Evolutionary conservation across 2,888 invertebrate species (phyloP).

Genomic region (Clitarchus hookeri): DNA sequence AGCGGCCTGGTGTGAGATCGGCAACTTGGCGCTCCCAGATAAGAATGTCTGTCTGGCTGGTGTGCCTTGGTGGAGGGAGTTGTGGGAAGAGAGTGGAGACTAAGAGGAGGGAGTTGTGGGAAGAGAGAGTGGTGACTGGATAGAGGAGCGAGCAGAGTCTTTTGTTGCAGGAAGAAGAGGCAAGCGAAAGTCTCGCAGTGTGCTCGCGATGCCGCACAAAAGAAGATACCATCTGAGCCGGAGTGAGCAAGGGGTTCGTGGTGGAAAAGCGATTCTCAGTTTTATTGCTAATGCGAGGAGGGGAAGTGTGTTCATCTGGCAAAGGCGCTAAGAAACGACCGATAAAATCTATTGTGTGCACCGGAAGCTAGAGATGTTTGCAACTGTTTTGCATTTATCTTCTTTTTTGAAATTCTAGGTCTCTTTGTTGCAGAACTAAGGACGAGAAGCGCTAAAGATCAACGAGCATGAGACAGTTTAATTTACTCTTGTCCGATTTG

Average conservation of each 20-base stretch:
- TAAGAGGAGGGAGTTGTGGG: neutral
- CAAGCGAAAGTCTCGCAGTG: neutral
- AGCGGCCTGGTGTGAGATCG: neutral
- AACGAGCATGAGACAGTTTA: neutral
- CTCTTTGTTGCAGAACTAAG: neutral
- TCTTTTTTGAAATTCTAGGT: neutral
- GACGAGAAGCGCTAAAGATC: neutral
- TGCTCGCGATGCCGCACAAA: neutral
- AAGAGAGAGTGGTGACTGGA: no score
- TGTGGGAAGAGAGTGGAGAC: neutral
- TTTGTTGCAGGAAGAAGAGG: neutral
- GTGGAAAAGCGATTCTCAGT: neutral
- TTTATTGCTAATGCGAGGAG: slow-evolving; percentile 5
- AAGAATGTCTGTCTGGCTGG: neutral
- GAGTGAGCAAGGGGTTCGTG: neutral
- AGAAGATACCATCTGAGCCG: neutral
- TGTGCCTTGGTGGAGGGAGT: neutral
- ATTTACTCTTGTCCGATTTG: neutral
- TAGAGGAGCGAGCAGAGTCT: neutral
- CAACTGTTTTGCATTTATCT: neutral
- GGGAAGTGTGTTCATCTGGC: neutral
- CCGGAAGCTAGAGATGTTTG: neutral
- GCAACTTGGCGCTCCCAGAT: neutral
- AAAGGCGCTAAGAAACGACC: neutral
- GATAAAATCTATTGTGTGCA: neutral